Conservation (phyloP, 2,113 vertebrate species). For the Cyprinus carpio region DNA sequence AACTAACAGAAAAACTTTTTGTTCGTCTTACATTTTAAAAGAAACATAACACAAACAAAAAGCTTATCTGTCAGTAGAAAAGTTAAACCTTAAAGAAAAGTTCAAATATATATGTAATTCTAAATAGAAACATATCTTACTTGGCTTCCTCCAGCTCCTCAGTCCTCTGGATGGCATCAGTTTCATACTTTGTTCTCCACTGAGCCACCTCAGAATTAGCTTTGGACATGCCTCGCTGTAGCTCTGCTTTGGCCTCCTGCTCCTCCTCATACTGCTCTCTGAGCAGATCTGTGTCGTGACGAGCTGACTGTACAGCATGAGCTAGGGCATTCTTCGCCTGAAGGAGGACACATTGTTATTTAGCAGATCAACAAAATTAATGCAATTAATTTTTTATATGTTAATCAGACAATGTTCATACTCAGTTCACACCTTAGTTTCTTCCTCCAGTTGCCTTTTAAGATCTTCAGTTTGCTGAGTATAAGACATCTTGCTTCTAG, state of each 20-base stretch:
- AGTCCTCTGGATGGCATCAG: constrained; percentile 88
- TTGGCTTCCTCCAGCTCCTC: constrained; percentile 93
- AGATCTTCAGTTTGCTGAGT: too few species aligned
- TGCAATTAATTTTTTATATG: too few species aligned
- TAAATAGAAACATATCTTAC: constrained; percentile 71
- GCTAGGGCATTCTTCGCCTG: constrained; percentile 86
- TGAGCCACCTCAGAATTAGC: constrained; percentile 86
- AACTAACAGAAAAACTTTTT: constrained; percentile 88
- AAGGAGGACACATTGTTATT: not conserved
- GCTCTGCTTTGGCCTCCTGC: constrained; percentile 73
- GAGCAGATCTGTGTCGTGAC: constrained; percentile 80
- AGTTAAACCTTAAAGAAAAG: constrained; percentile 33
- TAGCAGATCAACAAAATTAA: too few species aligned
- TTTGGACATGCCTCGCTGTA: constrained; percentile 78
- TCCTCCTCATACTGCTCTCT: constrained; percentile 81
- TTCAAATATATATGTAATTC: not conserved
- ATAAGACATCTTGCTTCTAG: too few species aligned
- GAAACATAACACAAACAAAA: constrained; percentile 62
- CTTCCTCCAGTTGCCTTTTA: too few species aligned
- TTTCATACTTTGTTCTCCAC: constrained; percentile 94
- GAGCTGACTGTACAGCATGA: constrained; percentile 79
- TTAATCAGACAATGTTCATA: too few species aligned
- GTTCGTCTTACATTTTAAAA: constrained; percentile 88
- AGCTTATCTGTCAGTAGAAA: constrained; percentile 79
- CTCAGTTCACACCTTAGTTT: too few species aligned